Conservation (phyloP, 1,140 invertebrate species). For the Danaus melanippus region DNA sequence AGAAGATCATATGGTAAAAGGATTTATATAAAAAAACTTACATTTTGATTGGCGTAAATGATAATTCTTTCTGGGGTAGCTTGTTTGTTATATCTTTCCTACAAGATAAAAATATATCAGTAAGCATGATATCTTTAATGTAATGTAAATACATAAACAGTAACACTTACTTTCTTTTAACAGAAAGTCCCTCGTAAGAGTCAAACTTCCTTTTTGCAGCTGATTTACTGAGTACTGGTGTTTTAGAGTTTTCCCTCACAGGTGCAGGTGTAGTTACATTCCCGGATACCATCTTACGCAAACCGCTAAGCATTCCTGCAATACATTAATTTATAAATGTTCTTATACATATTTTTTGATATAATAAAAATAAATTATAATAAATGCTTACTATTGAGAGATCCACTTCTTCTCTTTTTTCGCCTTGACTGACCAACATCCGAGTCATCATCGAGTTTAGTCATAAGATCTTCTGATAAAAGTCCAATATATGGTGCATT, state of each 20-base stretch:
- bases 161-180: slow-evolving; percentile 76
- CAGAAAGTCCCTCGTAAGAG: slow-evolving; percentile 68
- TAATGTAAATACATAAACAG: slow-evolving; percentile 21
- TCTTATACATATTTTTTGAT: slow-evolving; percentile 5
- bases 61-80: slow-evolving; percentile 59
- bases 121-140: too few species aligned
- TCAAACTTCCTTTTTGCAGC: slow-evolving; percentile 61
- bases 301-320: slow-evolving; percentile 82
- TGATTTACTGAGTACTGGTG: slow-evolving; percentile 58
- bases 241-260: slow-evolving; percentile 59
- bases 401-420: slow-evolving; percentile 85
- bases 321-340: slow-evolving; percentile 19
- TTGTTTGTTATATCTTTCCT: slow-evolving; percentile 69
- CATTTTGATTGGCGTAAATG: slow-evolving; percentile 66
- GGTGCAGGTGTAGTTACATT: slow-evolving; percentile 60
- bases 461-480: slow-evolving; percentile 75
- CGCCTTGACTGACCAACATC: slow-evolving; percentile 74
- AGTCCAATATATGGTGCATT: slow-evolving; percentile 82
- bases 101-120: slow-evolving; percentile 25
- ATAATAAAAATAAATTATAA: slow-evolving; percentile 14
- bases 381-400: slow-evolving; percentile 80
- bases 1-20: not conserved
- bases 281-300: slow-evolving; percentile 82
- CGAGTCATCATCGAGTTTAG: slow-evolving; percentile 69
- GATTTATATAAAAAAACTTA: slow-evolving; percentile 27